These are phyloP conservation scores for Drosophila atripex DNA, from an alignment of 2,888 invertebrate species.

Conservation along the genomic window DNA sequence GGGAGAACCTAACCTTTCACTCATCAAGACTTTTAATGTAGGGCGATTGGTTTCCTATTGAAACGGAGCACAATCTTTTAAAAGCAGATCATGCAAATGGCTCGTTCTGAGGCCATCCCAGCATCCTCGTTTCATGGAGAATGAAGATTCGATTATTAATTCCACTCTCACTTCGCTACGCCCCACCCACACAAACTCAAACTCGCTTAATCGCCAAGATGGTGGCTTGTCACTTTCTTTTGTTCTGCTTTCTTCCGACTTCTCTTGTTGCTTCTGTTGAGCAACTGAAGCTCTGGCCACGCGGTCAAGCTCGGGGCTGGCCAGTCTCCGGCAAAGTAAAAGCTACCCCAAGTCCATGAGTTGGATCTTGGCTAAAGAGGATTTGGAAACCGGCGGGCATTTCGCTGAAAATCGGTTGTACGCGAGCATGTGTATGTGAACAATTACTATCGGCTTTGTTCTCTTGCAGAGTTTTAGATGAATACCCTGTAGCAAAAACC, in stretches of 20 bases:
- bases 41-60: too few species aligned
- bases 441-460: slow-evolving; percentile 18
- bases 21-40: too few species aligned
- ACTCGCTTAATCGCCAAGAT: slow-evolving; percentile 5
- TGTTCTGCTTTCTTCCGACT: slow-evolving; percentile 52
- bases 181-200: slow-evolving; percentile 3
- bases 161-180: slow-evolving; percentile 53
- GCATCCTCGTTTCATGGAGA: slow-evolving; percentile 22
- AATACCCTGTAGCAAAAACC: slow-evolving; percentile 24
- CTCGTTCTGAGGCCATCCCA: slow-evolving; percentile 30
- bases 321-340: slow-evolving; percentile 47
- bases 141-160: slow-evolving; percentile 26
- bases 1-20: too few species aligned
- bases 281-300: slow-evolving; percentile 36
- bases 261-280: slow-evolving; percentile 30
- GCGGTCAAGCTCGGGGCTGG: slow-evolving; percentile 47
- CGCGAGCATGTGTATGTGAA: slow-evolving; percentile 5
- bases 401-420: slow-evolving; percentile 11
- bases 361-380: not conserved
- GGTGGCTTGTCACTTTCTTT: slow-evolving; percentile 62
- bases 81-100: slow-evolving; percentile 50
- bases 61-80: slow-evolving; percentile 11
- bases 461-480: slow-evolving; percentile 3
- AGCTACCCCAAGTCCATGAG: slow-evolving; percentile 37
- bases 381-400: not conserved